Conservation (phyloP, 2,888 invertebrate genomes). For the Keiferia lycopersicella region DNA sequence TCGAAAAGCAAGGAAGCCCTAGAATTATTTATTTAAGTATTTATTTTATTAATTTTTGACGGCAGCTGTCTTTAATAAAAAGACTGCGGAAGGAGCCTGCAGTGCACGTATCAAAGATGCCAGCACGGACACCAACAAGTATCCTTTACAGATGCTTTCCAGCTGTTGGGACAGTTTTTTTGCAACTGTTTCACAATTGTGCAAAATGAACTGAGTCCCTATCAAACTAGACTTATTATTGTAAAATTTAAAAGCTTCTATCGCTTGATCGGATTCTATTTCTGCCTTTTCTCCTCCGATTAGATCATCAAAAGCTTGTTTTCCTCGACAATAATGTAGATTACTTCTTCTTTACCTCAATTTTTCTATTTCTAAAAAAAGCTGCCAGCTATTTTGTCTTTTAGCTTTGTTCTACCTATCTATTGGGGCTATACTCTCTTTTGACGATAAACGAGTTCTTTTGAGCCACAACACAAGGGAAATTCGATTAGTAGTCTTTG, state of each 20-base stretch:
- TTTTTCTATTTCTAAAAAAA: neutral
- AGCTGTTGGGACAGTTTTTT: neutral
- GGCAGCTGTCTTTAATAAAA: neutral
- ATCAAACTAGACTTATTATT: neutral
- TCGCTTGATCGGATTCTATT: too few species aligned
- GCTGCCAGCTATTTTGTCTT: neutral
- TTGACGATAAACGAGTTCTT: slow-evolving; percentile 20
- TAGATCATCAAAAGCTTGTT: too few species aligned
- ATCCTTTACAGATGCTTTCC: slow-evolving; percentile 7
- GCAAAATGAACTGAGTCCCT: neutral
- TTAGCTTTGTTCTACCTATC: neutral
- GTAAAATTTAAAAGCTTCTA: too few species aligned
- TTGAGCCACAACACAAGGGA: slow-evolving; percentile 11
- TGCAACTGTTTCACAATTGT: neutral
- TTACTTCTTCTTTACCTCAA: neutral
- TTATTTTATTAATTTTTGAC: neutral
- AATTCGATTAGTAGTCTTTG: slow-evolving; percentile 21
- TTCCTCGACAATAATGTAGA: neutral
- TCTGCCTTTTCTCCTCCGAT: too few species aligned
- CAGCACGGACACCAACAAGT: neutral
- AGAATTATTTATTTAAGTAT: too few species aligned
- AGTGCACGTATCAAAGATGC: neutral
- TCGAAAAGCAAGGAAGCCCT: neutral
- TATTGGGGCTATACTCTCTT: neutral
- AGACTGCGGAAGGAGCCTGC: neutral